Evolutionary conservation across 2,888 invertebrate genomes (phyloP), one percentile per base, ranked within the genome.

Genomic region (Portevinia maculata): DNA sequence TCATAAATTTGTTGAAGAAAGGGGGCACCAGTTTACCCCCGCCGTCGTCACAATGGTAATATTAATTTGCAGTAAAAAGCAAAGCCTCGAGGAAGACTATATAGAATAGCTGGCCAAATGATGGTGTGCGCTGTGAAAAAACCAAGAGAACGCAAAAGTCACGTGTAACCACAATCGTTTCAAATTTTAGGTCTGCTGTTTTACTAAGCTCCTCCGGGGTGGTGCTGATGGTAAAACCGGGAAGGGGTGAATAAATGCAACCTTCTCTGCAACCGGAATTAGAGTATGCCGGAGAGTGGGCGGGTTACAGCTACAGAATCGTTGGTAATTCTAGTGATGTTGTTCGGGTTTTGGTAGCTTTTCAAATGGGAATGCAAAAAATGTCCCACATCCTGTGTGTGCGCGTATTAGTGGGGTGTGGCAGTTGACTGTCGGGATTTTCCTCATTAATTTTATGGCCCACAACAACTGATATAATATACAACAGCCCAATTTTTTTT

Each of bases 121-220:
- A n/a, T 62, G 48, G 24, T 55, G 44, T 55, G 44, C 39, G 39
- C 39, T 48, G 30, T 34, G 34, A 21, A 70, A 67, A 67, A 64
- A 5, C 37, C 64, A 57, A 65, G 21, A 62, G 62, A 65, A 34
- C 57, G 37, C 57, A 48, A 59, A 52, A 75, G 75, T 83, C 83
- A 83, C 83, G 83, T 83, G 83, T 78, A 73, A 73, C 83, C 83
- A 69, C 83, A 83, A 83, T 78, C 71, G 83, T 67, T 83, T 52
- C 67, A 55, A 78, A 73, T 78, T 62, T 78, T 62, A 34, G 78
- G 55, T 57, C 76, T 76, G 39, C 34, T 60, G 34, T 69, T 57
- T 24, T 15, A 70, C 62, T 57, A 46, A 34, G 32, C 53, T 64
- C 64, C 37, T 64, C 44, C 13, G 44, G 65, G 62, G 75, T 67